These are phyloP conservation scores for Serilophus lunatus DNA, from an alignment of 2,113 vertebrate genomes.

Conservation along the genomic window DNA sequence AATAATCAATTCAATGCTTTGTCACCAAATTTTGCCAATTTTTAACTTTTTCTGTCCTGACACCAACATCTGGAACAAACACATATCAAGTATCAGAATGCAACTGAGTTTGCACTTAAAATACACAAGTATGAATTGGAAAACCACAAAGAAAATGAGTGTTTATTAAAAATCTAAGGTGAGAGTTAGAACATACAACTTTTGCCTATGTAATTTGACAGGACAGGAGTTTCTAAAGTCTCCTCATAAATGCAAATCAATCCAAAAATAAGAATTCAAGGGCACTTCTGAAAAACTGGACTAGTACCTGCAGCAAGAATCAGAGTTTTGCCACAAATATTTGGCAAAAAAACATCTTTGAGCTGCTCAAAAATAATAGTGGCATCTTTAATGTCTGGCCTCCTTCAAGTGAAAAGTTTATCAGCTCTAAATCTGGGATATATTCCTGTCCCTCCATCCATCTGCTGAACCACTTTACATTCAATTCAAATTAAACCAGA, in stretches of 20 bases:
- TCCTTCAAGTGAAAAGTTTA: background rate
- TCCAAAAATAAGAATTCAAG: background rate
- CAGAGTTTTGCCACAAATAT: background rate
- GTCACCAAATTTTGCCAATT: background rate
- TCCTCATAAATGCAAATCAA: background rate
- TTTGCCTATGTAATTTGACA: background rate
- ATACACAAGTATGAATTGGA: background rate
- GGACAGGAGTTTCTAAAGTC: background rate
- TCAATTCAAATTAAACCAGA: background rate
- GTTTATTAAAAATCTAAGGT: background rate
- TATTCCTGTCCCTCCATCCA: background rate
- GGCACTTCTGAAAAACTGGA: background rate
- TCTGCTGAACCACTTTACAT: background rate
- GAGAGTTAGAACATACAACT: background rate
- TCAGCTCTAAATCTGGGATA: background rate
- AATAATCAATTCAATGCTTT: background rate
- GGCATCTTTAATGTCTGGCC: background rate
- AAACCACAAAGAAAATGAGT: background rate
- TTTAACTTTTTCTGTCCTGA: background rate
- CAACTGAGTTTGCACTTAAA: background rate
- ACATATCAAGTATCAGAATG: background rate
- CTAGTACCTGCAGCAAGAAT: background rate
- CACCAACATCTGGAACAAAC: background rate
- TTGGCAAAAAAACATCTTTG: background rate
- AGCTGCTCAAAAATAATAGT: background rate